Evolutionary conservation across 2,888 invertebrate genomes (phyloP), one percentile per base, ranked within the genome.

Genomic region (Lydus trimaculatus): DNA sequence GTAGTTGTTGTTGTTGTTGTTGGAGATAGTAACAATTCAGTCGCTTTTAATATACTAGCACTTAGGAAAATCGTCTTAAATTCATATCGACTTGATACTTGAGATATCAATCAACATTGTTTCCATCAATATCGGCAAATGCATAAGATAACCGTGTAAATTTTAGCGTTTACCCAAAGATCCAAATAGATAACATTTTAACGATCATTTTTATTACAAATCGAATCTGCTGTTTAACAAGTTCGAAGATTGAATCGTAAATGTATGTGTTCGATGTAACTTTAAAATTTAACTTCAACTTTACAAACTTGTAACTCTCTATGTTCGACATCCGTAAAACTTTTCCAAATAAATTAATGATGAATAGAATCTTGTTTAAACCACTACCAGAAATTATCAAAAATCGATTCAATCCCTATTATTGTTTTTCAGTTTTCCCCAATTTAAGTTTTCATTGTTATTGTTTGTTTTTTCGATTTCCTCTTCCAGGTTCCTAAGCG

Each of bases 401-500:
- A n/a, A 2, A 43, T 43, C 36, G 7, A 36, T 36, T 36, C 28
- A 28, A 28, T 43, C 7, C 3, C 7, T 7, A 43, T n/a, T 7
- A 17, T 43, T 52, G 48, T 52, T 43, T 5, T 7, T 3, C 11
- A 17, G 4, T 43, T 43, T 43, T 17, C 20, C 9, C 9, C 48
- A 48, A 48, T 48, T 48, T 20, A 11, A 3, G 4, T 20, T n/a
- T 7, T 25, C 25, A 25, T 56, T 56, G 11, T 56, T 25, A 15
- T 56, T 52, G 48, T n/a, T n/a, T 17, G 0, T 39, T 5, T 1
- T n/a, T n/a, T 39, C 5, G 9, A 25, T 31, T n/a, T 59, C 31
- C 17, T 60, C 15, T 82, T 83, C 48, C 89, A 98, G 98, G 85
- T 98, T 97, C 88, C 89, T 99, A 81, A 96, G 96, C 84, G 98